Base-by-base conservation (phyloP, 2,888 invertebrate species). In the Sipha maydis region DNA sequence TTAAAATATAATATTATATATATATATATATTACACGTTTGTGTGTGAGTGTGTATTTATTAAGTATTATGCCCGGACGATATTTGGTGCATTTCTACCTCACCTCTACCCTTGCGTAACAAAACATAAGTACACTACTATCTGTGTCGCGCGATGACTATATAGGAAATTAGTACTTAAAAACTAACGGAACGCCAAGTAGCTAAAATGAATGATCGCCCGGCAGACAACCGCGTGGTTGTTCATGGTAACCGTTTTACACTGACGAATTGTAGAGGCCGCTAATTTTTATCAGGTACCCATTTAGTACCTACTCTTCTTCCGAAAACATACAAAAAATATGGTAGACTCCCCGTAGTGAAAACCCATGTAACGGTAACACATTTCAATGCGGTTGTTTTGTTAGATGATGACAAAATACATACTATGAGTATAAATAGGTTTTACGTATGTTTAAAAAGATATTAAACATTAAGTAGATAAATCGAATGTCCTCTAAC, bases 111-210 rank as follows among this genome's bases (percentile, higher is more conserved):
- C 3, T 31, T 25, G 21, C n/a, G 73, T 19, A 84, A 76, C 38
- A 76, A 56, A 41, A 48, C 7, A 5, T 69, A 71, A 71, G 28
- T 28, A 67, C 28, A 67, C 54, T 48, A 61, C 61, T 76, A 48
- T n/a, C 67, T 71, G 61, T 69, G 85, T 78, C 54, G 48, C 78
- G 9, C 21, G 56, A 11, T 38, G n/a, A 75, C 54, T 28, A 9
- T 82, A 41, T 48, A 71, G 79, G 73, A 86, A 86, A 86, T 79
- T 34, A 31, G 61, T 86, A 73, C 61, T 80, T 73, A 79, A 86
- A 79, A 79, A 71, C 54, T 38, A 86, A 79, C 86, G 79, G 56
- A 34, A 79, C 73, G 79, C 54, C 73, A 34, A 69, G 85, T 77
- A 38, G 69, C 48, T 14, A 71, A 86, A 79, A 79, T 85, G 85